phyloP scores from a whole-genome alignment of 1,140 invertebrate genomes.

The Caenorhabditis latens region DNA sequence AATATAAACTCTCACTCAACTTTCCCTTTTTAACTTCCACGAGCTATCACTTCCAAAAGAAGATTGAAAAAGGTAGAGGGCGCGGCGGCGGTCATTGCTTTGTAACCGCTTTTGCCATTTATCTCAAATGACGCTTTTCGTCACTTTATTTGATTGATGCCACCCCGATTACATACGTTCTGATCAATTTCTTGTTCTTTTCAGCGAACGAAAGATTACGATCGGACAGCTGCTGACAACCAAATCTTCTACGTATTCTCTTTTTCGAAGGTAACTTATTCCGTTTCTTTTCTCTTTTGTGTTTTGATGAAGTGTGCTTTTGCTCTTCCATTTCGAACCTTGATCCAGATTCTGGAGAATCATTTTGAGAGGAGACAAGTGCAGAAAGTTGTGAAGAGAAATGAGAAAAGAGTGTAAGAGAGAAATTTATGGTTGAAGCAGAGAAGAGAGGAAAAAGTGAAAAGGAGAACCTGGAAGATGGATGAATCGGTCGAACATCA shows the following conservation, averaged over 20 bases:
- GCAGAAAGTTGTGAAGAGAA: neutral
- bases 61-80: neutral
- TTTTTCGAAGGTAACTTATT: neutral
- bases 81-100: neutral
- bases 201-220: constrained; percentile 24
- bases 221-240: constrained; percentile 9
- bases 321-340: neutral
- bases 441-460: neutral
- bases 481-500: neutral
- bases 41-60: too few species aligned
- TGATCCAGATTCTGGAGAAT: neutral
- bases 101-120: constrained; percentile 19
- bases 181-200: constrained; percentile 44
- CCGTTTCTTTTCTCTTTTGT: neutral
- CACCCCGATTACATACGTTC: constrained; percentile 46
- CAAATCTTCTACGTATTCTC: neutral
- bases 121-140: constrained; percentile 4
- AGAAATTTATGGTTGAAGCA: neutral
- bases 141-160: constrained; percentile 50
- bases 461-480: neutral
- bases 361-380: neutral
- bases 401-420: constrained; percentile 15
- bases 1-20: too few species aligned
- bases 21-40: too few species aligned
- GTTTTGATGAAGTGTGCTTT: neutral